Base-by-base conservation (phyloP, 1,140 invertebrate species). In the Tribolium madens region DNA sequence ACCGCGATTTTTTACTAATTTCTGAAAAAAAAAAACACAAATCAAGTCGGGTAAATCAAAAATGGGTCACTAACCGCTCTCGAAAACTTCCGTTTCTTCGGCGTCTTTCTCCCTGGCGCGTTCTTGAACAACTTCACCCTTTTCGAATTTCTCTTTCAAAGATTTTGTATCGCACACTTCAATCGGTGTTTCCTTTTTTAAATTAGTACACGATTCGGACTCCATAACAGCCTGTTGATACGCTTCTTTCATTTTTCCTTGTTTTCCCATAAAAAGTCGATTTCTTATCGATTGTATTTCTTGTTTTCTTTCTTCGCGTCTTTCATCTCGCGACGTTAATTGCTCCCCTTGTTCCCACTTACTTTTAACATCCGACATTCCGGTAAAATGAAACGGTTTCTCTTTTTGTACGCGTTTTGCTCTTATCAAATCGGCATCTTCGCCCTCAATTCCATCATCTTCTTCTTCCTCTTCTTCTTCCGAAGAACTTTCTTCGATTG, bases 181-280 rank as follows among this genome's bases (percentile, higher is more conserved):
- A 52, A 89, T 84, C 71, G 77, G 10, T 33, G 21, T 26, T 26
- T 81, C 74, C 76, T 84, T 85, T 68, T 79, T 84, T 6, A 85
- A 21, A 73, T 85, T 84, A 0, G 80, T 52, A n/a, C 81, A 82
- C 0, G 81, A 82, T 76, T 86, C 84, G 72, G 92, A 93, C 81
- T 96, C 94, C 77, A 93, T 90, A 0, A 96, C 93, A 3, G 95
- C 95, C 83, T 96, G 94, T 84, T 97, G 95, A 85, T 97, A 97
- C 88, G 95, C 91, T 84, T 97, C 95, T 83, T 96, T 96, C 86
- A 97, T 94, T 82, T 95, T 95, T 0, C 93, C 93, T 87, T 96
- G 94, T 85, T 96, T 95, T 6, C 94, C 95, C 91, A 94, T 91
- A 84, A 96, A 96, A 5, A 96, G 87, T 71, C 93, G 88, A 81